Conservation (phyloP, 2,797 vertebrate genomes). For the Onychomys leucogaster region DNA sequence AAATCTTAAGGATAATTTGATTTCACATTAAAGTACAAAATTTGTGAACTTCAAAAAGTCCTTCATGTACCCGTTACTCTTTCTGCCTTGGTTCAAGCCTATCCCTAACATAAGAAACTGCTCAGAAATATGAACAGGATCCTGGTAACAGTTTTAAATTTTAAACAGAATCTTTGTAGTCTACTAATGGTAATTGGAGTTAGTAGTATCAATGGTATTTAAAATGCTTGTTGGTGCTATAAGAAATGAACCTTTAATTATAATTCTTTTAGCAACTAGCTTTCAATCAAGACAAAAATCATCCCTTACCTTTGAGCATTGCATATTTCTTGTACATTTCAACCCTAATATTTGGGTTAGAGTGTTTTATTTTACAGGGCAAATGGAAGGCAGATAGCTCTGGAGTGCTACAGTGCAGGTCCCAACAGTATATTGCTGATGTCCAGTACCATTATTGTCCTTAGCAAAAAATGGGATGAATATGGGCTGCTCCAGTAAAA, state of each 20-base stretch:
- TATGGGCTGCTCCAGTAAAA: not conserved
- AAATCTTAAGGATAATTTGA: slow-evolving; percentile 52
- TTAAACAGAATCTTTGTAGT: slow-evolving; percentile 57
- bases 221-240: slow-evolving; percentile 62
- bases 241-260: slow-evolving; percentile 68
- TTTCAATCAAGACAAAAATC: slow-evolving; percentile 65
- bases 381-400: not conserved
- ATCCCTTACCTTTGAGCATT: slow-evolving; percentile 46
- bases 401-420: not conserved
- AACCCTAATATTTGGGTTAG: not conserved
- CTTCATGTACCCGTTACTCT: not conserved
- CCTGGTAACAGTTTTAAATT: slow-evolving; percentile 43
- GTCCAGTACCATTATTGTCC: not conserved
- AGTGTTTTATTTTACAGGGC: slow-evolving; percentile 17
- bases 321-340: slow-evolving; percentile 40
- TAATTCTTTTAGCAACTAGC: slow-evolving; percentile 56
- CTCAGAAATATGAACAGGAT: not conserved
- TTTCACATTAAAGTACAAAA: slow-evolving; percentile 13
- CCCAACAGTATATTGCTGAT: not conserved
- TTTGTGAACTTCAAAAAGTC: not conserved
- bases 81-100: not conserved
- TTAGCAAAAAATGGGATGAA: not conserved
- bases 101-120: not conserved
- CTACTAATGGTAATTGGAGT: slow-evolving; percentile 68
- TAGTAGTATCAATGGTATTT: slow-evolving; percentile 68